phyloP scores from a whole-genome alignment of 2,888 invertebrate genomes.

The Cheilosia scutellata region DNA sequence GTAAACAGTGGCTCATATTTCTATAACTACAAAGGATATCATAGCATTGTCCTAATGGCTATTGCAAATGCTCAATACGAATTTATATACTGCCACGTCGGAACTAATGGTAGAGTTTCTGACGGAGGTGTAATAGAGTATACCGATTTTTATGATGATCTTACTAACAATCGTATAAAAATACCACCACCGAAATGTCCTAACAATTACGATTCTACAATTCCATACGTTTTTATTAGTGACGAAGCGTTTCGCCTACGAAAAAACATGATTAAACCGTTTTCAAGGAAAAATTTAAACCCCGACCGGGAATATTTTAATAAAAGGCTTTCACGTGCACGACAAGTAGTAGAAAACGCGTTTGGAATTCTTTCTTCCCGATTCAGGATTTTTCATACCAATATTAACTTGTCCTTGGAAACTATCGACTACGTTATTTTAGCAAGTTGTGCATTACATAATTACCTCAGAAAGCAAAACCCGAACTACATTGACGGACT shows the following conservation, averaged over 20 bases:
- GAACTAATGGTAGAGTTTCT: slow-evolving; percentile 13
- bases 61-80: slow-evolving; percentile 20
- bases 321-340: slow-evolving; percentile 9
- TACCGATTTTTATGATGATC: slow-evolving; percentile 7
- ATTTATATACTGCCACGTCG: slow-evolving; percentile 5
- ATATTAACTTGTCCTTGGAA: not conserved
- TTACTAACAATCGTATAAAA: not conserved
- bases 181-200: slow-evolving; percentile 13
- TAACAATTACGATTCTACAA: slow-evolving; percentile 13
- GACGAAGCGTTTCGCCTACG: slow-evolving; percentile 6
- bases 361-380: too few species aligned
- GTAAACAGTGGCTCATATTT: slow-evolving; percentile 34
- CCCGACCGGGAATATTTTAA: slow-evolving; percentile 1
- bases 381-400: too few species aligned
- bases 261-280: slow-evolving; percentile 14
- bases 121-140: slow-evolving; percentile 7
- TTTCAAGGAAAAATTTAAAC: slow-evolving; percentile 8
- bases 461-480: not conserved
- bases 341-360: slow-evolving; percentile 1
- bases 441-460: not conserved
- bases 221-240: slow-evolving; percentile 7
- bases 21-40: slow-evolving; percentile 11
- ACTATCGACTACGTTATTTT: not conserved
- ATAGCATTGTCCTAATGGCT: slow-evolving; percentile 18
- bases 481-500: not conserved